Evolutionary conservation across 2,888 invertebrate genomes (phyloP).

Genomic region (Homarus gammarus): DNA sequence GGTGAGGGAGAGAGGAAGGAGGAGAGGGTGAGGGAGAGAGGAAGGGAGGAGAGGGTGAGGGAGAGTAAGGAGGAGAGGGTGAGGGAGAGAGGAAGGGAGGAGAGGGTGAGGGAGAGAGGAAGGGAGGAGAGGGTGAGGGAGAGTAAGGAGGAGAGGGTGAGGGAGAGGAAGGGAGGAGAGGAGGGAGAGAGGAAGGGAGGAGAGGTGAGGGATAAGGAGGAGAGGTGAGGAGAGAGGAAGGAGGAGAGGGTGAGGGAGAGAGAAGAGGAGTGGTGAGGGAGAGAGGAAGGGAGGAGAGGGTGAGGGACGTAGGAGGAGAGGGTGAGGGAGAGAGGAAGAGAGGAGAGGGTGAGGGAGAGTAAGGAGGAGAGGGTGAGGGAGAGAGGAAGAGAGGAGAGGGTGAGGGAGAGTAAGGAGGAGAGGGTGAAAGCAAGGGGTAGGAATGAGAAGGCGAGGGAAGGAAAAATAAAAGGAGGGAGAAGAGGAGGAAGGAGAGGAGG

Average conservation of each 20-base stretch:
- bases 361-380: neutral
- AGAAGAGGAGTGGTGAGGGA: neutral
- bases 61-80: constrained; percentile 2
- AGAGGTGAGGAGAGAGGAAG: neutral
- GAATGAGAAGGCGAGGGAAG: neutral
- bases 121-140: neutral
- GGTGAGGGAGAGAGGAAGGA: neutral
- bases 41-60: constrained; percentile 23
- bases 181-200: neutral
- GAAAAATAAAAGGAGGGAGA: neutral
- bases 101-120: neutral
- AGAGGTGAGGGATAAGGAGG: neutral
- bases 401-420: neutral
- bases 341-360: neutral
- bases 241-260: neutral
- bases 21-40: neutral
- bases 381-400: neutral
- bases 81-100: neutral
- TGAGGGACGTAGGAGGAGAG: neutral
- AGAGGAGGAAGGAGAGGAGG: too few relatives aligned
- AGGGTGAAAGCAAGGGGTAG: too few relatives aligned
- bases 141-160: neutral
- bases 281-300: neutral
- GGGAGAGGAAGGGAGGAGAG: neutral
- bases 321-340: neutral